Percentiles rank a stretch among this genome's conserved stretches.
Evolutionary conservation across 2,113 vertebrate genomes (phyloP).

Genomic region (Pleuronectes platessa): DNA sequence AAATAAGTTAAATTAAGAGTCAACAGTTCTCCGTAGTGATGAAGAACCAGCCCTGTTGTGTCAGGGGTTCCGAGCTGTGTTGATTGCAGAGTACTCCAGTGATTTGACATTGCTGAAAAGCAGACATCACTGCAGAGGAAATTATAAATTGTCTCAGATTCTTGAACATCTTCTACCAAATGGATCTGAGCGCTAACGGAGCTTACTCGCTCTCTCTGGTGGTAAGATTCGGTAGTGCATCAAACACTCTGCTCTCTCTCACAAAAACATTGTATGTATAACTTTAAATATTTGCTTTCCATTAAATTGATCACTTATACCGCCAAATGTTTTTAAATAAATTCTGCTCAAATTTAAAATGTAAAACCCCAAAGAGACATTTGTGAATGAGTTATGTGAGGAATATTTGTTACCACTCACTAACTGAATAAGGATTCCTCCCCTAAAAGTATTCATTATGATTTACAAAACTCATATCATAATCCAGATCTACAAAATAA

Average conservation of each 20-base stretch:
- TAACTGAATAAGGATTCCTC: no score
- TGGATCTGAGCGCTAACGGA: background rate
- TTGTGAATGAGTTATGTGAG: no score
- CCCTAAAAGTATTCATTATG: no score
- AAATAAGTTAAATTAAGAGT: conserved; percentile 24
- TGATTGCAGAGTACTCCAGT: background rate
- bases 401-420: no score
- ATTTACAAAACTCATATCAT: no score
- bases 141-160: background rate
- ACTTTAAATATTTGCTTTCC: background rate
- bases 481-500: no score
- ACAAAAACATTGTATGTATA: background rate
- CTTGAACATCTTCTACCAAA: conserved; percentile 16
- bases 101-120: background rate
- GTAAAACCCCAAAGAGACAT: no score
- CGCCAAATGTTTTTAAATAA: background rate
- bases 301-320: no score
- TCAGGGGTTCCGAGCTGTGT: background rate
- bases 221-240: conserved; percentile 37
- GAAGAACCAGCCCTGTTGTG: conserved; percentile 7
- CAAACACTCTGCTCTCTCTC: background rate
- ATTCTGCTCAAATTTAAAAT: background rate
- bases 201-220: conserved; percentile 50
- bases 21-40: conserved; percentile 14
- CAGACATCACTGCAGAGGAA: conserved; percentile 3